Evolutionary conservation across 1,140 invertebrate species (phyloP).

Genomic region (Eulimnadia texana): DNA sequence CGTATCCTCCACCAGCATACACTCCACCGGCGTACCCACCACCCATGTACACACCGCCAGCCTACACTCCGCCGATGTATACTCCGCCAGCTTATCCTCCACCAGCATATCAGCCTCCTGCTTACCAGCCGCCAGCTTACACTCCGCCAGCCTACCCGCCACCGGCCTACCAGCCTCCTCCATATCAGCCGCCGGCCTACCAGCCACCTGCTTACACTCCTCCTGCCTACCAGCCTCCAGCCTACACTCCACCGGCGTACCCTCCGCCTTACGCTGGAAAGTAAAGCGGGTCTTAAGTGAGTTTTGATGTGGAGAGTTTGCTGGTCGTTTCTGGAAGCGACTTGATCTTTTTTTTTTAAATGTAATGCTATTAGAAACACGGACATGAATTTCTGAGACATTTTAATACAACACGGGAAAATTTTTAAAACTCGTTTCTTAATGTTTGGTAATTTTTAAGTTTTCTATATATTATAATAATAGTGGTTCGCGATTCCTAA

Average conservation of each 20-base stretch:
- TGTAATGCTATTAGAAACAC: background rate
- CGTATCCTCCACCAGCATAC: background rate
- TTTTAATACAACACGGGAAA: too few relatives aligned
- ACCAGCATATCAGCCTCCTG: background rate
- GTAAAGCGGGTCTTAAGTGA: background rate
- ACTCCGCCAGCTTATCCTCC: background rate
- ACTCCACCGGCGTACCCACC: background rate
- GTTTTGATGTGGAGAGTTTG: too few relatives aligned
- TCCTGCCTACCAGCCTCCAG: background rate
- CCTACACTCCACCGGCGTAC: background rate
- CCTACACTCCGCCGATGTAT: background rate
- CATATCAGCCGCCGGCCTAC: background rate
- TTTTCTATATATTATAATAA: too few relatives aligned
- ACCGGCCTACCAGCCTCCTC: background rate
- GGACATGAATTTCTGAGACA: background rate
- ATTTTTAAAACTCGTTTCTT: too few relatives aligned
- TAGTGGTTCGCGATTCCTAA: too few relatives aligned
- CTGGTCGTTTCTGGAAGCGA: background rate
- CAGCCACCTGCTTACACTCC: background rate
- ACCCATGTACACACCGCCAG: background rate
- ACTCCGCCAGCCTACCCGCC: background rate
- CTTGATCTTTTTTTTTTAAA: background rate
- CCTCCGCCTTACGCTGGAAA: background rate
- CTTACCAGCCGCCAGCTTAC: background rate
- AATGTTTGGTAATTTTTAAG: too few relatives aligned